Evolutionary conservation across 2,113 vertebrate genomes (phyloP), one percentile per base, ranked within the genome.

Genomic region (Halcyon malimbica): DNA sequence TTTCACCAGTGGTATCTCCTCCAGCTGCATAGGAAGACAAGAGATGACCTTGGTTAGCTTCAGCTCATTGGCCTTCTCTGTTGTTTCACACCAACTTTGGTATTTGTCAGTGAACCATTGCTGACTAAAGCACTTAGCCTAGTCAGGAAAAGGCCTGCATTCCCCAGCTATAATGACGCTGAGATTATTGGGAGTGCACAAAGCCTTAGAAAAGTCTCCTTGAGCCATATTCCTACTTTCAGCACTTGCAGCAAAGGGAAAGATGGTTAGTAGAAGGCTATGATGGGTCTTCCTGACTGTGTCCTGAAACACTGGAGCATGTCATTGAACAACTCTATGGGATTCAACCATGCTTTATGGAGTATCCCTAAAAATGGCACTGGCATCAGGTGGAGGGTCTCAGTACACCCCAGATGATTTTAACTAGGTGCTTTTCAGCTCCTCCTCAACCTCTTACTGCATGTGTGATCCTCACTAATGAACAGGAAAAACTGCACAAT

Each of bases 21-120:
- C 46, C 76, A 97, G 60, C 97, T 97, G 29, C 28, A n/a, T 2
- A 42, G 71, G 37, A 93, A 85, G 54, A 57, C 56, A 80, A 81
- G 42, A 90, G 15, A 56, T 71, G 29, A 89, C 14, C 24, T 65
- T 77, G 29, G 26, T 92, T 83, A 83, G 41, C 26, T 77, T 13
- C 37, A 77, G 24, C 9, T 59, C 29, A 20, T 37, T 77, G 10
- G 6, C n/a, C 11, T 82, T 75, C 46, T 28, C 24, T 82, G 28
- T 75, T 81, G 19, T 60, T 54, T 74, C 68, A 80, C 44, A 48
- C 12, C 24, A 57, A 28, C 9, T 59, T 63, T 94, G 33, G 6
- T 68, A 51, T 56, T 79, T 79, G 70, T 41, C 44, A 57, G 63
- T 60, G 70, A 87, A 60, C 23, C 13, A 76, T 51, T 73, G 35